Evolutionary conservation across 2,797 vertebrate species (phyloP).

Genomic region (Allobates femoralis): DNA sequence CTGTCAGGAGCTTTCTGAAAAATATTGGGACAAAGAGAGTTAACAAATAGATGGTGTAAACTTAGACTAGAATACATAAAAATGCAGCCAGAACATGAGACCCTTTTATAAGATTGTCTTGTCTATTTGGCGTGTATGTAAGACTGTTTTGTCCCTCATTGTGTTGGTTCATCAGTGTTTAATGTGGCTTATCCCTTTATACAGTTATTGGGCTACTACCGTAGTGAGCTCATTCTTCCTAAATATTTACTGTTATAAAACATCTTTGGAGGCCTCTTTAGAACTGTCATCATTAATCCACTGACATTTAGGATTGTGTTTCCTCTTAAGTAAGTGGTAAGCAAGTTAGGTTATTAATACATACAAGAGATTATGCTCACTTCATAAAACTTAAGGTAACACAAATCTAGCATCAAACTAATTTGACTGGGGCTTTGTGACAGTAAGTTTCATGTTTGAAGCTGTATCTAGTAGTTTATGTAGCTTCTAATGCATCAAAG

Average conservation of each 20-base stretch:
- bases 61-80: no score
- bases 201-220: background rate
- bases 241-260: background rate
- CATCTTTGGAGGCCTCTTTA: conserved; percentile 15
- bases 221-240: background rate
- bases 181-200: no score
- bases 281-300: conserved; percentile 41
- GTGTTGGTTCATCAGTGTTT: no score
- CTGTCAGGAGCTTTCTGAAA: no score
- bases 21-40: no score
- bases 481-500: background rate
- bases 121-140: no score
- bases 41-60: no score
- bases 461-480: background rate
- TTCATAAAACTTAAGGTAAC: conserved; percentile 30
- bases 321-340: conserved; percentile 42
- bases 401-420: background rate
- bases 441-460: background rate
- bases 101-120: no score
- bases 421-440: background rate
- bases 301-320: conserved; percentile 50
- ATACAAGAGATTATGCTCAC: conserved; percentile 12
- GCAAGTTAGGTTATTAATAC: conserved; percentile 51
- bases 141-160: no score
- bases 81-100: no score